Conservation (phyloP, 2,113 vertebrate genomes). For the Takifugu flavidus region DNA sequence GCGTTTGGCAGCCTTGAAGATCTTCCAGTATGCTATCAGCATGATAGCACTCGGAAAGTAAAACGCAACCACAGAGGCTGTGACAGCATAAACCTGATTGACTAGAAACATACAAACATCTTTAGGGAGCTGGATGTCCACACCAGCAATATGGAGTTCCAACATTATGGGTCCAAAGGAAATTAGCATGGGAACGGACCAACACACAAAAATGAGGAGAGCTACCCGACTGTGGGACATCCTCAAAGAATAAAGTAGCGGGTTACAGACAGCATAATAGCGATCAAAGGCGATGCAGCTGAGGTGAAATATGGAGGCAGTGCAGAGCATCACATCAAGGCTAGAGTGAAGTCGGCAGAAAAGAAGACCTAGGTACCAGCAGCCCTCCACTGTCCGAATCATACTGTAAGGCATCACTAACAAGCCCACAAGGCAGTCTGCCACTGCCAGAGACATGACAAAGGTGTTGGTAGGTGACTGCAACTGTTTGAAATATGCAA, state of each 20-base stretch:
- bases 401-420: conserved; percentile 81
- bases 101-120: conserved; percentile 73
- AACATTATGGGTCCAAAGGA: conserved; percentile 78
- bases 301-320: conserved; percentile 80
- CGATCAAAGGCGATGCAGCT: conserved; percentile 81
- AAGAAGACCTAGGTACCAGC: conserved; percentile 73
- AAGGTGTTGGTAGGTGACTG: conserved; percentile 78
- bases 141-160: conserved; percentile 64
- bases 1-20: conserved; percentile 75
- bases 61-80: conserved; percentile 78
- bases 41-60: conserved; percentile 77
- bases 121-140: conserved; percentile 57
- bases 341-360: conserved; percentile 78
- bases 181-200: conserved; percentile 74
- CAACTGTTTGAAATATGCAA: conserved; percentile 77
- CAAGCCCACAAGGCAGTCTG: conserved; percentile 79
- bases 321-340: conserved; percentile 80
- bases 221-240: conserved; percentile 69
- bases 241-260: conserved; percentile 72
- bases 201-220: conserved; percentile 71
- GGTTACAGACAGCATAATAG: conserved; percentile 80
- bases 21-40: conserved; percentile 79
- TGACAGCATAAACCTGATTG: conserved; percentile 73
- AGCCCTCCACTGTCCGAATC: conserved; percentile 77
- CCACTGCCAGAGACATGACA: conserved; percentile 76